Base-by-base conservation (phyloP, 2,888 invertebrate genomes). In the Mycalesis mineus region DNA sequence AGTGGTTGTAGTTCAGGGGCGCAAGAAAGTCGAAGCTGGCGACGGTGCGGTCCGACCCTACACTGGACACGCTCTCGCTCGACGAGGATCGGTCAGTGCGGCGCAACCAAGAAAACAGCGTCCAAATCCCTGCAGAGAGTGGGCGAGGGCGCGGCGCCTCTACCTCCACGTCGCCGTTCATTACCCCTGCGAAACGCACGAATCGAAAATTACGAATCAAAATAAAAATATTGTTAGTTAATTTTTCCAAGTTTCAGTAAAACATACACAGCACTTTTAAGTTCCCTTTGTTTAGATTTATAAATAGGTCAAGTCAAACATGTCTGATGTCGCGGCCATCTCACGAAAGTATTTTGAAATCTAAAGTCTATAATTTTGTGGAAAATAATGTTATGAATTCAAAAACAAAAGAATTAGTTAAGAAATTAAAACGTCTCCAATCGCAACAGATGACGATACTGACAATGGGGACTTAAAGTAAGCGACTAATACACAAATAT, bases 101-200 rank as follows among this genome's bases (percentile, higher is more conserved):
- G 64, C 92, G 93, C 75, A 95, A 92, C 95, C 95, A 95, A 82
- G 92, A 92, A 74, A 95, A 91, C 73, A 95, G 88, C 56, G 94
- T 93, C 82, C 89, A 85, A 69, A 91, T 80, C 68, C 90, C 90
- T 62, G 79, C 82, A 60, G 88, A 89, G 60, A 85, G 74, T 29
- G 89, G 88, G 64, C 90, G 88, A 70, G 84, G 78, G 68, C 86
- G 85, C 60, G 73, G 64, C 60, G 72, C 72, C 77, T 76, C 82
- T 58, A 58, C 66, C 63, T 69, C 80, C 61, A 67, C 76, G 65
- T 72, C 76, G 67, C 75, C 80, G 76, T 77, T 82, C 86, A 88
- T 88, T 70, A 85, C 87, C 79, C 68, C 84, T 84, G 78, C 52
- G 82, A 78, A 59, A 60, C 60, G 13, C 7, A 47, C 45, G 37